Evolutionary conservation across 2,113 vertebrate species (phyloP).

Genomic region (Silurus asotus): DNA sequence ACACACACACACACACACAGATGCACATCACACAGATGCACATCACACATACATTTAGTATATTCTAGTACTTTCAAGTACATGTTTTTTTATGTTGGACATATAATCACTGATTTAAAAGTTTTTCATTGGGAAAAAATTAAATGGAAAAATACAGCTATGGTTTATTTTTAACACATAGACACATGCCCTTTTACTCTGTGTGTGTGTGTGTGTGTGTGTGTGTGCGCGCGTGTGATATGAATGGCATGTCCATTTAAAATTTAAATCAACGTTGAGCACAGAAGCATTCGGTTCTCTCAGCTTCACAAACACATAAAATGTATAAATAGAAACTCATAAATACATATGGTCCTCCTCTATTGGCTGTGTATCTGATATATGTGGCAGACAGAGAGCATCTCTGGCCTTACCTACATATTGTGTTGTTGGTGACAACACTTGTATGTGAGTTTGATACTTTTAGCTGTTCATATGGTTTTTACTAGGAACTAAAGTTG

Average conservation of each 20-base stretch:
- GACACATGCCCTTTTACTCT: neutral
- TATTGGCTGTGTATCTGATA: neutral
- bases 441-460: neutral
- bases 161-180: neutral
- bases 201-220: neutral
- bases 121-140: neutral
- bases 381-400: neutral
- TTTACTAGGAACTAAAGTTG: neutral
- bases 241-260: conserved; percentile 6
- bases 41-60: no score
- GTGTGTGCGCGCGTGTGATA: neutral
- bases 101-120: conserved; percentile 16
- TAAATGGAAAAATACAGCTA: neutral
- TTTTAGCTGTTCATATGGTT: neutral
- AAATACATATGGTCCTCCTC: conserved; percentile 11
- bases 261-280: conserved; percentile 17
- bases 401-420: neutral
- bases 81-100: conserved; percentile 13
- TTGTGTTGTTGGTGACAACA: neutral
- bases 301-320: conserved; percentile 13
- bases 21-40: no score
- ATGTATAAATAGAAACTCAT: conserved; percentile 19
- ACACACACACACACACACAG: no score
- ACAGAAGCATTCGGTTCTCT: neutral
- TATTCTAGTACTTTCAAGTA: no score